Evolutionary conservation across 2,113 vertebrate genomes (phyloP).

Genomic region (Colinus virginianus): DNA sequence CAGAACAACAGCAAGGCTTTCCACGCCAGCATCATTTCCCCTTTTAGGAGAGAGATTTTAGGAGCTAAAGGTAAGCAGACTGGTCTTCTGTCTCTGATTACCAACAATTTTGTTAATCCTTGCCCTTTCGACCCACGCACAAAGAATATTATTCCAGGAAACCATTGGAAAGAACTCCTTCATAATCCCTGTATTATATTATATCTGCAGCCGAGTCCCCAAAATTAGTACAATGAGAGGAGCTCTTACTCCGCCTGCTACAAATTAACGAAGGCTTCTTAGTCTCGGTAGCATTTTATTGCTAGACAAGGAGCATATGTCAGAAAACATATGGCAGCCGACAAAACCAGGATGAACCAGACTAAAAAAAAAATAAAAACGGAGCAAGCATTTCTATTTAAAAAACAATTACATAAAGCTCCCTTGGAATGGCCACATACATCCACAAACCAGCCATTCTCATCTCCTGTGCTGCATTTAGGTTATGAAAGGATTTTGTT

Average conservation of each 20-base stretch:
- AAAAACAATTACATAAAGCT: slow-evolving; percentile 63
- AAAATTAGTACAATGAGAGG: slow-evolving; percentile 16
- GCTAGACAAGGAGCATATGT: slow-evolving; percentile 29
- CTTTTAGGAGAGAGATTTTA: not conserved
- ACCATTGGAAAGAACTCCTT: not conserved
- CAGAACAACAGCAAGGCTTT: not conserved
- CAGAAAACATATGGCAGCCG: slow-evolving; percentile 44
- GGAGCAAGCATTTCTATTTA: slow-evolving; percentile 53
- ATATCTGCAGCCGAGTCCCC: not conserved
- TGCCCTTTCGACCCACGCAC: not conserved
- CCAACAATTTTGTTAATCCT: slow-evolving; percentile 28
- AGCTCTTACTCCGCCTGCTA: not conserved
- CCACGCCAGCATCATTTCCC: not conserved
- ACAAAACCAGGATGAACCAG: slow-evolving; percentile 30
- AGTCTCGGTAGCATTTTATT: slow-evolving; percentile 16
- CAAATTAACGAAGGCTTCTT: not conserved
- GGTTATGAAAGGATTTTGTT: slow-evolving; percentile 66
- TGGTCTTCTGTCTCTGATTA: not conserved
- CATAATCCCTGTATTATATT: slow-evolving; percentile 28
- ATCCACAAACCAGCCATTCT: not conserved
- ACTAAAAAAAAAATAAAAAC: not conserved
- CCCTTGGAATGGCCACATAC: slow-evolving; percentile 43
- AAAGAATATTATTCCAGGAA: slow-evolving; percentile 47
- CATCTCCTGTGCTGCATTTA: slow-evolving; percentile 28
- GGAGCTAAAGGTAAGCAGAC: not conserved